Evolutionary conservation across 2,888 invertebrate species (phyloP), one percentile per base, ranked within the genome.

Genomic region (Leucophora obtusa): DNA sequence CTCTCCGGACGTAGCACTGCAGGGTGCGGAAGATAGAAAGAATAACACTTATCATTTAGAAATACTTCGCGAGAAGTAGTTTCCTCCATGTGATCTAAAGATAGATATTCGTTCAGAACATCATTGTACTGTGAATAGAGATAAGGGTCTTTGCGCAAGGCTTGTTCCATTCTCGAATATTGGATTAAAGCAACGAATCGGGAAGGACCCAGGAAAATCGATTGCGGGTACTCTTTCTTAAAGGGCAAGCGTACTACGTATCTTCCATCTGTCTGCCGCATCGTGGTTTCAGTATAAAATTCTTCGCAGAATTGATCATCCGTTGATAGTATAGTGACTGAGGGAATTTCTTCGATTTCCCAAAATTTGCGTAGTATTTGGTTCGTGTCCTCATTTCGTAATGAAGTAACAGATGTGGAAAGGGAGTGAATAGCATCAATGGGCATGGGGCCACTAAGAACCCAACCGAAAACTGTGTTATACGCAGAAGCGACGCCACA

Each of bases 301-400:
- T 65, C 11, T 18, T 73, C 73, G 35, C 73, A 73, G 18, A 58
- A 28, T 10, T 56, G 50, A 15, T 73, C 56, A 0, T 58, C 65
- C 50, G 43, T 38, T 3, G 38, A 59, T 6, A 6, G 28, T 3
- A 28, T 8, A 59, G n/a, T 0, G 18, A 24, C 14, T 47, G 17
- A 9, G 14, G 18, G 15, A 1, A 70, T 15, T 18, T 71, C 71
- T 43, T 63, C 56, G 10, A 56, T 54, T 65, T 73, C 63, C 65
- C 58, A 73, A 14, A 73, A 73, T n/a, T 65, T 62, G 15, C 56
- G 21, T 6, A 73, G 14, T 5, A 58, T 21, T 10, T 53, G 15
- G 11, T 43, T 56, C 4, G 56, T 47, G 17, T 33, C n/a, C 0
- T 15, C 6, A 9, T 11, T 51, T 28, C n/a, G n/a, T n/a, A n/a